A percentile compares a stretch with the other conserved stretches of the same genome.
Evolutionary conservation across 1,140 invertebrate genomes (phyloP).

Genomic region (Anadara kagoshimensis): DNA sequence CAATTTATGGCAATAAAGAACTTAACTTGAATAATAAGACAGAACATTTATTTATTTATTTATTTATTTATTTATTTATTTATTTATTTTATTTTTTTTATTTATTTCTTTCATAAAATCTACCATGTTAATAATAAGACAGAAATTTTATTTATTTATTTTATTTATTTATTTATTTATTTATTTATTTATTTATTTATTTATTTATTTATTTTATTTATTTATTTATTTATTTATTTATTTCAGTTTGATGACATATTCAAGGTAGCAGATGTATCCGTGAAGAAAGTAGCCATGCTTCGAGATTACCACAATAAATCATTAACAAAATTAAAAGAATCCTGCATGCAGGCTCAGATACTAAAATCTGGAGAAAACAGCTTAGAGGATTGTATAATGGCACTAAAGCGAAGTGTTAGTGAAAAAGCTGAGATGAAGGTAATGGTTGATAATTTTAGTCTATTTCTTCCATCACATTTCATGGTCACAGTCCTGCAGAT

Average conservation of each 20-base stretch:
- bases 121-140: no score
- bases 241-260: conserved; percentile 61
- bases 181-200: neutral
- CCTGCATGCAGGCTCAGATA: conserved; percentile 47
- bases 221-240: neutral
- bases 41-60: no score
- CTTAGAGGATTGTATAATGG: conserved; percentile 60
- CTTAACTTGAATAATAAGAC: no score
- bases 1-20: no score
- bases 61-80: no score
- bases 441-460: no score
- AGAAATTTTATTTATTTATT: no score
- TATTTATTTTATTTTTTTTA: no score
- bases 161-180: neutral
- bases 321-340: conserved; percentile 51
- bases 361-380: conserved; percentile 43
- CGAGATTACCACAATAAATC: conserved; percentile 47
- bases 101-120: no score
- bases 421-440: conserved; percentile 53
- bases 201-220: neutral
- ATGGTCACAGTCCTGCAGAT: no score
- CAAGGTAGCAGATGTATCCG: conserved; percentile 41
- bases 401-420: conserved; percentile 44
- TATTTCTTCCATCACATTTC: no score
- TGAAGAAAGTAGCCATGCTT: conserved; percentile 50